Conservation (phyloP, 2,113 vertebrate genomes). For the Odontesthes bonariensis region DNA sequence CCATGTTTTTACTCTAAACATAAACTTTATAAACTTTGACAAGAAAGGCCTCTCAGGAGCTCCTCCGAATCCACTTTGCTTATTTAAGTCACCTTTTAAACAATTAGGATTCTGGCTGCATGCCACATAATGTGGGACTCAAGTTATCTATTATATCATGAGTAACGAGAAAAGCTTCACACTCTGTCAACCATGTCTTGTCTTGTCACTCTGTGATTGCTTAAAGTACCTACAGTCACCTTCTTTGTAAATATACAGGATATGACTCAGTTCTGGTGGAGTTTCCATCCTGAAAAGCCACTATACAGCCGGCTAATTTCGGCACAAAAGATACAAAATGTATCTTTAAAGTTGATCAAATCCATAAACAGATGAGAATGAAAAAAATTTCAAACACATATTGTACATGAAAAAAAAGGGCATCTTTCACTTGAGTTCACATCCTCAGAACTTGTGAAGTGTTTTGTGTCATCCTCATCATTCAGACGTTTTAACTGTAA, state of each 20-base stretch:
- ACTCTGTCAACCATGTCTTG: conserved; percentile 79
- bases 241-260: conserved; percentile 36
- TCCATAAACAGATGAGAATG: not conserved
- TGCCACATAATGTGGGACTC: conserved; percentile 80
- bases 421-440: not conserved
- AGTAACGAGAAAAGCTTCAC: conserved; percentile 83
- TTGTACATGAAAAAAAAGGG: not conserved
- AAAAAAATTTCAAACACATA: not conserved
- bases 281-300: not conserved
- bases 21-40: conserved; percentile 61
- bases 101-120: conserved; percentile 65
- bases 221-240: conserved; percentile 49
- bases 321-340: not conserved
- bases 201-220: conserved; percentile 67
- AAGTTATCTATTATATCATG: conserved; percentile 85
- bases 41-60: conserved; percentile 34
- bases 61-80: conserved; percentile 37
- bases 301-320: not conserved
- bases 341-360: not conserved
- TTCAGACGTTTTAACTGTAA: not conserved
- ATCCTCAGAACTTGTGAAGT: not conserved
- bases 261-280: conserved; percentile 4
- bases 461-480: too few species aligned
- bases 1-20: conserved; percentile 53
- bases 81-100: conserved; percentile 55